Conservation (phyloP, 1,140 invertebrate genomes). For the Cotesia chilonis region DNA sequence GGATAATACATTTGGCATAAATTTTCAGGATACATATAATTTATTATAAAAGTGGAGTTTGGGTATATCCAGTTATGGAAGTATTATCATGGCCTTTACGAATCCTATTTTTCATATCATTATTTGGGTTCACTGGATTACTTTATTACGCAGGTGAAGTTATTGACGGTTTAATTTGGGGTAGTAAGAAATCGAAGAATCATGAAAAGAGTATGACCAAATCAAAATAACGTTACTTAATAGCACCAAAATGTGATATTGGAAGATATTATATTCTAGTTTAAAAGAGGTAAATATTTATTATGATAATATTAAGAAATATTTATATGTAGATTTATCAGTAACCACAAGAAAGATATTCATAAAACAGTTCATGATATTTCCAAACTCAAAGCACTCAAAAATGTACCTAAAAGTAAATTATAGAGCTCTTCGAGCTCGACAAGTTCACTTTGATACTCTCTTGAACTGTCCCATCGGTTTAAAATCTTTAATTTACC, state of each 20-base stretch:
- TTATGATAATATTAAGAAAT: too few species aligned
- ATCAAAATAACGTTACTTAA: slow-evolving; percentile 55
- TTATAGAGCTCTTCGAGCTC: too few species aligned
- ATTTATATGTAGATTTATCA: too few species aligned
- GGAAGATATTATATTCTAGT: slow-evolving; percentile 41
- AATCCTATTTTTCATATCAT: slow-evolving; percentile 75
- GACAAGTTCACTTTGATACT: too few species aligned
- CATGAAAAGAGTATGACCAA: slow-evolving; percentile 54
- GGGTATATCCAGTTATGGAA: slow-evolving; percentile 88
- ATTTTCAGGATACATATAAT: slow-evolving; percentile 75
- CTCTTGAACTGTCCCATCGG: too few species aligned
- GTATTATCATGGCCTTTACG: slow-evolving; percentile 76
- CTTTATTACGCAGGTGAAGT: slow-evolving; percentile 77
- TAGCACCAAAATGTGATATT: slow-evolving; percentile 48
- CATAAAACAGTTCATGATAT: too few species aligned
- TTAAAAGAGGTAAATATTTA: too few species aligned
- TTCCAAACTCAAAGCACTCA: too few species aligned
- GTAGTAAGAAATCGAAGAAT: slow-evolving; percentile 68
- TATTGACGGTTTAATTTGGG: slow-evolving; percentile 77
- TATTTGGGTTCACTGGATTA: slow-evolving; percentile 67
- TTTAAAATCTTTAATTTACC: too few species aligned
- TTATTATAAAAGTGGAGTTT: slow-evolving; percentile 75
- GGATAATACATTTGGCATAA: background rate
- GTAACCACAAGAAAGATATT: too few species aligned
- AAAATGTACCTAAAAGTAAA: too few species aligned